A percentile compares a stretch with the other conserved stretches of the same genome.
Evolutionary conservation across 2,888 invertebrate genomes (phyloP).

Genomic region (Glomeris marginata): DNA sequence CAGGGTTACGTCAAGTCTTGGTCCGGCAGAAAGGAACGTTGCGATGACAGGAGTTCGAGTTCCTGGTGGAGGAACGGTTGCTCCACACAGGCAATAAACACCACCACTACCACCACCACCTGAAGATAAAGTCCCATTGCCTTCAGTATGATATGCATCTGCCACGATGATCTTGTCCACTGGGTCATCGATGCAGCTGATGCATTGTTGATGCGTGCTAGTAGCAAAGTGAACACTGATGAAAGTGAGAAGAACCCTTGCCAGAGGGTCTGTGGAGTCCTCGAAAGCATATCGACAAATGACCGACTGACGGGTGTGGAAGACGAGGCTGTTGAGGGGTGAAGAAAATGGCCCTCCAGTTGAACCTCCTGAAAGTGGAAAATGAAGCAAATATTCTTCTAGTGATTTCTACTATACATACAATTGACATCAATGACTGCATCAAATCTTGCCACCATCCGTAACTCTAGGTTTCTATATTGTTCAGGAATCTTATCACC

Average conservation of each 20-base stretch:
- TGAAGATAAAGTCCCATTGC: too few relatives aligned
- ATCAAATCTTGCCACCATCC: too few relatives aligned
- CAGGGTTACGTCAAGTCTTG: slow-evolving; percentile 62
- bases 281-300: slow-evolving; percentile 11
- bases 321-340: slow-evolving; percentile 72
- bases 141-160: background rate
- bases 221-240: slow-evolving; percentile 16
- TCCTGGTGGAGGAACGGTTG: slow-evolving; percentile 12
- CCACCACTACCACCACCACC: background rate
- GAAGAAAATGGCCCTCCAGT: slow-evolving; percentile 42
- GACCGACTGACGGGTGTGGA: slow-evolving; percentile 37
- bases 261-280: slow-evolving; percentile 5
- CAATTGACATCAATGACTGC: too few relatives aligned
- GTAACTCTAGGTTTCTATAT: too few relatives aligned
- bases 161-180: slow-evolving; percentile 11
- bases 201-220: slow-evolving; percentile 5
- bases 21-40: slow-evolving; percentile 52
- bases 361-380: too few relatives aligned
- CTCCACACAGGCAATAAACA: too few relatives aligned
- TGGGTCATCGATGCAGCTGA: slow-evolving; percentile 7
- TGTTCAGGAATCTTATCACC: too few relatives aligned
- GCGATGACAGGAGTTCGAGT: slow-evolving; percentile 17
- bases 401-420: too few relatives aligned
- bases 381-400: too few relatives aligned
- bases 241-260: slow-evolving; percentile 21